phyloP scores from a whole-genome alignment of 2,797 vertebrate species.

The Microctenopoma lineatum region DNA sequence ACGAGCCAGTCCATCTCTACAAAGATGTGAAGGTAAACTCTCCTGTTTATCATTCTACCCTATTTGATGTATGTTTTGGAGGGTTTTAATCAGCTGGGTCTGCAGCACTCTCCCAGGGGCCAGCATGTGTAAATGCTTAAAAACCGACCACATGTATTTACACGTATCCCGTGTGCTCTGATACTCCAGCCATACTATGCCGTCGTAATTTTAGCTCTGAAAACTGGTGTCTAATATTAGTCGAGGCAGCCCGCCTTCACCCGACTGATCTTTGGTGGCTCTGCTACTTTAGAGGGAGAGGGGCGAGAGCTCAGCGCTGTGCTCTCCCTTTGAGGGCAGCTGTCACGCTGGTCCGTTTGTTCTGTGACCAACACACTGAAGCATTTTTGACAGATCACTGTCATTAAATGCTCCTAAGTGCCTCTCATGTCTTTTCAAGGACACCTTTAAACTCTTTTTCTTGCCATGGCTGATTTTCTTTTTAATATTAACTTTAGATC shows the following conservation, averaged over 20 bases:
- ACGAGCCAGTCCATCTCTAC: constrained; percentile 97
- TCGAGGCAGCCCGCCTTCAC: constrained; percentile 36
- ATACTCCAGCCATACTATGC: constrained; percentile 33
- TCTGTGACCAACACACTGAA: constrained; percentile 32
- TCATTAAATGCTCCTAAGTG: constrained; percentile 64
- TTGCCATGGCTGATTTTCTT: constrained; percentile 39
- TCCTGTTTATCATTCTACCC: neutral
- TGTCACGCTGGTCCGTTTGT: constrained; percentile 56
- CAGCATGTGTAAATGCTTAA: constrained; percentile 2
- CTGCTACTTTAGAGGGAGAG: constrained; percentile 58
- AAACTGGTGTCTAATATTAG: constrained; percentile 77
- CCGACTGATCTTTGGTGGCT: constrained; percentile 61
- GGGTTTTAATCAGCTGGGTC: neutral
- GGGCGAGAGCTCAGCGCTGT: constrained; percentile 23
- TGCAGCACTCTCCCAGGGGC: neutral
- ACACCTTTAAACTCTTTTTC: constrained; percentile 33
- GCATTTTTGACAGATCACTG: constrained; percentile 70
- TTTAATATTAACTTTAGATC: constrained; percentile 31
- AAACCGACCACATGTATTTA: constrained; percentile 26
- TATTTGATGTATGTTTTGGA: neutral
- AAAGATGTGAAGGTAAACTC: constrained; percentile 95
- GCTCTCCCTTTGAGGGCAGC: constrained; percentile 57
- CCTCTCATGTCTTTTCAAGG: constrained; percentile 66
- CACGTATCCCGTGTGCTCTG: constrained; percentile 23
- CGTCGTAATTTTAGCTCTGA: constrained; percentile 70